Evolutionary conservation across 2,113 vertebrate genomes (phyloP).

Genomic region (Opisthocomus hoazin): DNA sequence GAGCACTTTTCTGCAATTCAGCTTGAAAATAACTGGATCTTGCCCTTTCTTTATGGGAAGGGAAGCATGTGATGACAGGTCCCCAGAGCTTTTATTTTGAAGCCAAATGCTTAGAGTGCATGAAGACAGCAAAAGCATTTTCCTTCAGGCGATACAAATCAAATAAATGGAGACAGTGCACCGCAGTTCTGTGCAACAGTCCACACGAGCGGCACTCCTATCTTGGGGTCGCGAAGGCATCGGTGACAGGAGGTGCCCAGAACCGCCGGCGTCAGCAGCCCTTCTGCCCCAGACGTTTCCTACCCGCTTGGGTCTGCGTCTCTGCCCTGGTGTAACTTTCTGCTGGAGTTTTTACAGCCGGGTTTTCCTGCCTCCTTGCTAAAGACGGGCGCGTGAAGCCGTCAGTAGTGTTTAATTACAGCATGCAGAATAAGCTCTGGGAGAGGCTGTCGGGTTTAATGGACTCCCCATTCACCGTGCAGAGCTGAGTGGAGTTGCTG

Average conservation of each 20-base stretch:
- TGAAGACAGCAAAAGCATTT: slow-evolving; percentile 46
- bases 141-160: slow-evolving; percentile 45
- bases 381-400: not conserved
- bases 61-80: slow-evolving; percentile 1
- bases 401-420: not conserved
- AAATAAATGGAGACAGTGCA: slow-evolving; percentile 23
- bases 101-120: slow-evolving; percentile 48
- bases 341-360: not conserved
- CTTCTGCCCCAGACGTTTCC: not conserved
- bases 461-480: not conserved
- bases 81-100: slow-evolving; percentile 55
- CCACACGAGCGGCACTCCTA: not conserved
- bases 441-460: not conserved
- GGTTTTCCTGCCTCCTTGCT: not conserved
- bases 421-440: not conserved
- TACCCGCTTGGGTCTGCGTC: accelerated
- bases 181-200: not conserved
- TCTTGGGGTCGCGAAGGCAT: accelerated
- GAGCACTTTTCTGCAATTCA: not conserved
- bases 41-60: not conserved
- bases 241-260: accelerated
- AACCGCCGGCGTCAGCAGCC: not conserved
- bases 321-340: not conserved
- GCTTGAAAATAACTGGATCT: slow-evolving; percentile 2
- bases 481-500: not conserved